Percentiles rank a stretch among this genome's conserved stretches.
phyloP scores from a whole-genome alignment of 2,797 vertebrate genomes.

The Parauchenoglanis punctatus region DNA sequence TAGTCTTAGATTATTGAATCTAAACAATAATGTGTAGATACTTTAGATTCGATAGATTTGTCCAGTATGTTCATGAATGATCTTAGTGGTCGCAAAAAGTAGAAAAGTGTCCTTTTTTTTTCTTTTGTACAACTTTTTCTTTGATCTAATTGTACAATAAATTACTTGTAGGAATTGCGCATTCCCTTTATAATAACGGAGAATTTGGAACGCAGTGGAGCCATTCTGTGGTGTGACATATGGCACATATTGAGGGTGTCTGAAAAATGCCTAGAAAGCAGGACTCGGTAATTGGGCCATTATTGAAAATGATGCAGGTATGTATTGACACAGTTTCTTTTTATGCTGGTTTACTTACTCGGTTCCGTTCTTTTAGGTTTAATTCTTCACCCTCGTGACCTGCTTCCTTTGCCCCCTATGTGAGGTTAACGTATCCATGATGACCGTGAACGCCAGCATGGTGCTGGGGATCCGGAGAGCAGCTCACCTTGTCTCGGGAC shows the following conservation, averaged over 20 bases:
- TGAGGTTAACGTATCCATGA: slow-evolving; percentile 74
- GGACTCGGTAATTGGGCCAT: slow-evolving; percentile 71
- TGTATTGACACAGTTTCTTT: slow-evolving; percentile 73
- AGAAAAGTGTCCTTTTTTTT: background rate
- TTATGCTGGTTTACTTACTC: slow-evolving; percentile 55
- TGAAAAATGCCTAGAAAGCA: slow-evolving; percentile 72
- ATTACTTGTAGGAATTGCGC: slow-evolving; percentile 14
- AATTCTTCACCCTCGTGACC: slow-evolving; percentile 73
- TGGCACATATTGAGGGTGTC: slow-evolving; percentile 69
- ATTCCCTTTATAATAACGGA: background rate
- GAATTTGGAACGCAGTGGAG: slow-evolving; percentile 64
- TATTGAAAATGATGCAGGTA: slow-evolving; percentile 77
- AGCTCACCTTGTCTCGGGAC: slow-evolving; percentile 62
- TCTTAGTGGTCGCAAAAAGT: background rate
- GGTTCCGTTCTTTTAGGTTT: slow-evolving; percentile 64
- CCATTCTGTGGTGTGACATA: slow-evolving; percentile 75
- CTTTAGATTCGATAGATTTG: background rate
- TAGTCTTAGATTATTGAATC: background rate
- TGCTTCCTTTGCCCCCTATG: slow-evolving; percentile 67
- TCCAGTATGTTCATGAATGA: background rate
- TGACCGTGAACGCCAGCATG: slow-evolving; percentile 69
- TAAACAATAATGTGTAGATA: background rate
- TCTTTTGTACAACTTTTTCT: background rate
- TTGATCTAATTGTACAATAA: background rate
- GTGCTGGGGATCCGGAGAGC: slow-evolving; percentile 49